These are phyloP conservation scores for Clytia hemisphaerica DNA, from an alignment of 30 jellyfish, hydroid and myxozoan species.

Conservation along the genomic window DNA sequence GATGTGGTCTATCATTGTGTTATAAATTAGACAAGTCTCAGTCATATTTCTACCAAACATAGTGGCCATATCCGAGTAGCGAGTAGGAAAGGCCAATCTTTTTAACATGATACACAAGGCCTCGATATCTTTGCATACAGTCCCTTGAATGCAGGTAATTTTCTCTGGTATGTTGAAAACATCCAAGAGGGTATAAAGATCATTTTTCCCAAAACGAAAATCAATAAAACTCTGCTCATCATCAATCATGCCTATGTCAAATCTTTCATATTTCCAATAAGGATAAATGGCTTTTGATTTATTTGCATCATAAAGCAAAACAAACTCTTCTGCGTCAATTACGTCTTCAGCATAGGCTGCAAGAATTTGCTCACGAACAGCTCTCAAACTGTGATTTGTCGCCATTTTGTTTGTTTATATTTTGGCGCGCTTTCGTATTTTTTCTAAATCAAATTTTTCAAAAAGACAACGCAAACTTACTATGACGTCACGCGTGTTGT, in stretches of 20 bases:
- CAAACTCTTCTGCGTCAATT: constrained; percentile 12
- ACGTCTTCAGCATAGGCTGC: background rate
- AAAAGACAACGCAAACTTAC: too few relatives aligned
- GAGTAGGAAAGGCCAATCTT: constrained; percentile 9
- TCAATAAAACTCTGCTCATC: constrained; percentile 2
- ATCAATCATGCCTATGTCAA: background rate
- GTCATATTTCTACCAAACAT: constrained; percentile 1
- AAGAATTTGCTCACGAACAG: background rate
- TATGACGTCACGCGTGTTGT: too few relatives aligned
- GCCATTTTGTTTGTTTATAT: constrained; percentile 18
- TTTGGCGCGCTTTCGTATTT: too few relatives aligned
- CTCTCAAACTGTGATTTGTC: background rate
- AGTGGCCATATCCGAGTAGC: constrained; percentile 9
- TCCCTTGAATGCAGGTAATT: constrained; percentile 9
- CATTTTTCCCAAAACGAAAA: constrained; percentile 2
- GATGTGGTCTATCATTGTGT: constrained; percentile 31
- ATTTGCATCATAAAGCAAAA: constrained; percentile 1
- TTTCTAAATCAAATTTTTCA: too few relatives aligned
- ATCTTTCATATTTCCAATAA: constrained; percentile 1
- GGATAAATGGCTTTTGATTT: constrained; percentile 21
- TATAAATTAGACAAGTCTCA: constrained; percentile 48
- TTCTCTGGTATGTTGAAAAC: background rate
- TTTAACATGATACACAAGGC: constrained; percentile 18
- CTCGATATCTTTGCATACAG: background rate
- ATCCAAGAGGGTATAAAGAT: background rate